Base-by-base conservation (phyloP, 2,888 invertebrate species). In the Microctonus brassicae region DNA sequence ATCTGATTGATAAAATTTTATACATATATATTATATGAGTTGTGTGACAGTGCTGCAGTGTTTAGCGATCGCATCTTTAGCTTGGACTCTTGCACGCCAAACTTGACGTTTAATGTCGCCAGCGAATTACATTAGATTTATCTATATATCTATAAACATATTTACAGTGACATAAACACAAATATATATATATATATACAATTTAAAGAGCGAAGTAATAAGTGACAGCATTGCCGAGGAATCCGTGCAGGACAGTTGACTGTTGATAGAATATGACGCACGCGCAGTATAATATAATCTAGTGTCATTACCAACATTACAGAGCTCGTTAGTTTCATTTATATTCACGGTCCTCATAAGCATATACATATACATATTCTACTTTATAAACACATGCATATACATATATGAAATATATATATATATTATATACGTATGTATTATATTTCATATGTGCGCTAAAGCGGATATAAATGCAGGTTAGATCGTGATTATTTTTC, bases 301-400 rank as follows among this genome's bases (percentile, higher is more conserved):
- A 85, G 80, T 83, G 83, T 87, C 85, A 86, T 87, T 86, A 86
- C 84, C 78, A 79, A 80, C 85, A 85, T 86, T 86, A 82, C 85
- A 81, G 80, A 83, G 83, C 86, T 87, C 85, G 85, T 87, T 87
- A 87, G 86, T 84, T 86, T 86, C 85, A 83, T 86, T 87, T 85
- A 86, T 85, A 86, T 85, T 85, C 87, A 83, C 84, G 79, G 76
- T 77, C 72, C 74, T 73, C 70, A 64, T n/a, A n/a, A 68, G 29
- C 42, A 34, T 61, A 61, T 33, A 52, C 34, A 61, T 58, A 39
- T 17, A 13, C 26, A 55, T 29, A 66, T 29, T 39, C 9, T 47
- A 36, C 39, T n/a, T n/a, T n/a, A 57, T 29, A 55, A 20, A 42
- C 63, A 33, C 47, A 36, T 69, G 22, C n/a, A 11, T 20, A 63